Evolutionary conservation across 2,888 invertebrate species (phyloP), one percentile per base, ranked within the genome.

Genomic region (Lycophotia porphyrea): DNA sequence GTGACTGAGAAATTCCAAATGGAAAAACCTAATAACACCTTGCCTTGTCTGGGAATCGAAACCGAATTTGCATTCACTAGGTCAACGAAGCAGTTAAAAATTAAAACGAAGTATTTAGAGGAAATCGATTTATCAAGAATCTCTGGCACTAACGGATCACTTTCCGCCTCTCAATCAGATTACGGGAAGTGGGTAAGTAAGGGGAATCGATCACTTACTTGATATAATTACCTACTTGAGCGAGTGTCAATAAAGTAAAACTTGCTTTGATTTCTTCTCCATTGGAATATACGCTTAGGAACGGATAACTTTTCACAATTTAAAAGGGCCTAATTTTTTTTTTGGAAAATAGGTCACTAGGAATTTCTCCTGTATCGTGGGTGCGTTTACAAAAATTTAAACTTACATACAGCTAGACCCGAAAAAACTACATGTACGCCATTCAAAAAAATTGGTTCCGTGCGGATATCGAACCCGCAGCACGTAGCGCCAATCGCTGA

Each of bases 161-260:
- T 78, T 69, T 47, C 31, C 31, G 55, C 3, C 39, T 60, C 24
- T 27, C n/a, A 58, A 78, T 58, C n/a, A 21, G 47, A 76, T 75
- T 77, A 36, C 78, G 21, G 31, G 2, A 44, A 15, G 44, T 55
- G n/a, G 11, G 24, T 27, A 27, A 42, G 13, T 9, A 27, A 78
- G 47, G 60, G 13, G 39, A 27, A 78, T 47, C 39, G 47, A 70
- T 70, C 39, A 47, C 36, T 36, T 9, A 18, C 55, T 8, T 36
- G 34, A 36, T 42, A 61, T 31, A 24, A 60, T 31, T 60, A 60
- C n/a, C n/a, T n/a, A n/a, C 61, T 39, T 63, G 39, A 63, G 0
- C 63, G 63, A 63, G n/a, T 27, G n/a, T 39, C 63, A 39, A 63
- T 39, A 42, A 13, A 24, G n/a, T n/a, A 18, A 39, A 27, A 63